A percentile compares a stretch with the other conserved stretches of the same genome.
phyloP scores from a whole-genome alignment of 92 coral and sea anemone species.

The Micromussa lordhowensis region DNA sequence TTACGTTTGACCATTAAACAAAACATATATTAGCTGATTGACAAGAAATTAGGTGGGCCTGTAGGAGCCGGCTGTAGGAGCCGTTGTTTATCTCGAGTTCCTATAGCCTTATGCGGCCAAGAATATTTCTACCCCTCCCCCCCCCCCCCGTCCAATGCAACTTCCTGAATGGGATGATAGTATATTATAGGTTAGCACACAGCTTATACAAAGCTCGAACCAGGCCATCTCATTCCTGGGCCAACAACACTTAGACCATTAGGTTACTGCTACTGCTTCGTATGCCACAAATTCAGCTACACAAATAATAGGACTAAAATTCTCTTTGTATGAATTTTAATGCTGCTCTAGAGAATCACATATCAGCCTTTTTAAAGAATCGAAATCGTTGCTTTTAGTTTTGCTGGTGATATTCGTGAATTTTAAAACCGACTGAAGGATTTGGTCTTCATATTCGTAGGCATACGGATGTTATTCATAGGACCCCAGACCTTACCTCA shows the following conservation, averaged over 20 bases:
- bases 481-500: conserved; percentile 84
- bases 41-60: too few species aligned
- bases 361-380: not conserved
- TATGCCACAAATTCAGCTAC: not conserved
- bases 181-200: too few species aligned
- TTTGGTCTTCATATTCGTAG: not conserved
- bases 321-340: too few species aligned
- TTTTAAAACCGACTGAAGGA: not conserved
- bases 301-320: not conserved
- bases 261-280: not conserved
- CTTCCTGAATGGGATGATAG: not conserved
- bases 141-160: too few species aligned
- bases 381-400: not conserved
- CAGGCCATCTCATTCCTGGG: not conserved
- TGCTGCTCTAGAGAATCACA: too few species aligned
- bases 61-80: not conserved
- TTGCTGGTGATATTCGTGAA: not conserved
- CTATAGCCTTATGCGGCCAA: too few species aligned
- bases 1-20: too few species aligned
- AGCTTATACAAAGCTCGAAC: not conserved
- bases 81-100: not conserved
- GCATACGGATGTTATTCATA: conserved; percentile 31
- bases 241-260: not conserved
- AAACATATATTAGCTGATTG: too few species aligned
- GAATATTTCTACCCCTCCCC: not conserved